These are phyloP conservation scores for Eupithecia dodoneata DNA, from an alignment of 2,888 invertebrate species.

Conservation along the genomic window DNA sequence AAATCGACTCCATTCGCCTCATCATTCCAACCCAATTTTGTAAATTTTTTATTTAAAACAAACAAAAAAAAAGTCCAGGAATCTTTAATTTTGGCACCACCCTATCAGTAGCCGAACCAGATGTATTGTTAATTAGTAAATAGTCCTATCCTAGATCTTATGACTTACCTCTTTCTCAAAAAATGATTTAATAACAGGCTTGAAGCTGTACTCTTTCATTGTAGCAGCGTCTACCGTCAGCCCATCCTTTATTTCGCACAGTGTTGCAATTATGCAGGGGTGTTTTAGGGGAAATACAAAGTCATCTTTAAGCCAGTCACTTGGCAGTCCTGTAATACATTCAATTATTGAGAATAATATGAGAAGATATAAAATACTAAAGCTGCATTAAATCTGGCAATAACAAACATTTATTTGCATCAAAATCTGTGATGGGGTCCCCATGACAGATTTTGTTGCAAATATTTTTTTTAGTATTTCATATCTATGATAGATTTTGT, in stretches of 20 bases:
- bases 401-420: not conserved
- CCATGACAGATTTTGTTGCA: too few relatives aligned
- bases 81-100: too few relatives aligned
- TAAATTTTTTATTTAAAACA: too few relatives aligned
- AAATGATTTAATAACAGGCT: constrained; percentile 89
- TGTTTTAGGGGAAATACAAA: constrained; percentile 86
- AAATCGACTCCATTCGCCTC: too few relatives aligned
- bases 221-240: constrained; percentile 94
- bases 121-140: not conserved
- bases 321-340: constrained; percentile 86
- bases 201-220: constrained; percentile 95
- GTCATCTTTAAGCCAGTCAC: constrained; percentile 86
- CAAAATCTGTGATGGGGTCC: not conserved
- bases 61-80: too few relatives aligned
- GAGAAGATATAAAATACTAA: not conserved
- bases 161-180: constrained; percentile 87
- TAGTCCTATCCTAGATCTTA: not conserved
- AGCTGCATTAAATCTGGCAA: not conserved
- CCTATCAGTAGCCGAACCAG: too few relatives aligned
- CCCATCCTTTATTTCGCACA: constrained; percentile 93
- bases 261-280: constrained; percentile 91
- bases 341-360: not conserved
- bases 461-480: too few relatives aligned
- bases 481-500: too few relatives aligned
- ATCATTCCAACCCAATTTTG: too few relatives aligned